These are phyloP conservation scores for Petroica traversi DNA, from an alignment of 2,113 vertebrate species.

Conservation along the genomic window DNA sequence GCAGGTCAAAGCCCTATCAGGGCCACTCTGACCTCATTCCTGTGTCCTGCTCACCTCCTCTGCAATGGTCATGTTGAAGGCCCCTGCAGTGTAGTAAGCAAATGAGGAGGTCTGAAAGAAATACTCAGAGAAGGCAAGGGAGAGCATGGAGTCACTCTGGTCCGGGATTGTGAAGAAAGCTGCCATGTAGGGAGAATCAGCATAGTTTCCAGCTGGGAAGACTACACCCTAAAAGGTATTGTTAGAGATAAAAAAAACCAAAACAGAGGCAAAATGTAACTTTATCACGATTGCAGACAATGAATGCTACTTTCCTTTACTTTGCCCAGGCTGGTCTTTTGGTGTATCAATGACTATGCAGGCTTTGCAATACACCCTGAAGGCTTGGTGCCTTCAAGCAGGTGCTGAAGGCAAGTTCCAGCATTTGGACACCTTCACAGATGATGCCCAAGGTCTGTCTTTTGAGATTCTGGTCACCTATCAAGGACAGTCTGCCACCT, in stretches of 20 bases:
- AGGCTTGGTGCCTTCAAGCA: neutral
- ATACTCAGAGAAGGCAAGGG: conserved; percentile 68
- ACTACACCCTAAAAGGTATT: conserved; percentile 52
- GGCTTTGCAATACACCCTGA: neutral
- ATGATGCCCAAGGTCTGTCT: neutral
- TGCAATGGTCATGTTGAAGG: conserved; percentile 58
- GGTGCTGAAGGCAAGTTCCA: neutral
- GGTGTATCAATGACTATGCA: neutral
- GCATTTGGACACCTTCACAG: neutral
- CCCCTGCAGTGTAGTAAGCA: conserved; percentile 63
- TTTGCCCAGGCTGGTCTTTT: neutral
- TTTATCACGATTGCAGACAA: neutral
- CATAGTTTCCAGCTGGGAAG: conserved; percentile 44
- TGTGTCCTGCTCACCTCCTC: conserved; percentile 64
- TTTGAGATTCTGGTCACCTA: neutral
- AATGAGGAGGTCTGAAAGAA: conserved; percentile 69
- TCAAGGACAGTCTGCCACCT: neutral
- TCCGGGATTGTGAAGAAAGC: conserved; percentile 51
- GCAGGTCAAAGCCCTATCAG: neutral
- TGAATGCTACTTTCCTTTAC: neutral
- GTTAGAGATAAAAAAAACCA: neutral
- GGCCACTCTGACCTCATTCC: neutral
- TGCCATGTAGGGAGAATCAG: conserved; percentile 1
- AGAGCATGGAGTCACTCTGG: conserved; percentile 63
- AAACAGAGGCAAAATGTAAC: neutral